Evolutionary conservation across 1,140 invertebrate species (phyloP), one percentile per base, ranked within the genome.

Genomic region (Drosophila busckii): DNA sequence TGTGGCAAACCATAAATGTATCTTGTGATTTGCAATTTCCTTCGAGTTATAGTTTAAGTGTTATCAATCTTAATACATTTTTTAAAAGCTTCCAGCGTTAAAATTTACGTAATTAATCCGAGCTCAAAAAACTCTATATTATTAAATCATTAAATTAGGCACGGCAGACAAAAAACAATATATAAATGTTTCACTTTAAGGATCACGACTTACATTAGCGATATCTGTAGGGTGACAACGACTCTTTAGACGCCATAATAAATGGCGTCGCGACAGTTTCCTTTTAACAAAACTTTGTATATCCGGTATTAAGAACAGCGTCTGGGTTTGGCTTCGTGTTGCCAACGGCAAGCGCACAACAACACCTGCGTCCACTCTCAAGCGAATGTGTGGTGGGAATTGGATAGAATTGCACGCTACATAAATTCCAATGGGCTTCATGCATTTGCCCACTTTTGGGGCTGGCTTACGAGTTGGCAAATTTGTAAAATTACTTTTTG

Each of bases 401-500:
- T 4, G 23, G n/a, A 12, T 13, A 19, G 22, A 50, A 64, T 49
- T 68, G 56, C 76, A 82, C 65, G 75, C 75, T 56, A 82, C 75
- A 82, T 82, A 82, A 82, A 82, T 82, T 82, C 69, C 76, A 82
- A 83, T 82, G 73, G 68, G 61, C 45, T 56, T 58, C 53, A 19
- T 54, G 29, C 60, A 55, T 26, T 50, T 46, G 52, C 55, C 50
- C 53, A 61, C 66, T 62, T 61, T 48, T 32, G 52, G 54, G 38
- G 62, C 37, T 53, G 63, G 82, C 82, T 84, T 84, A 84, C 75
- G 73, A 75, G 75, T 75, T 84, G 82, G 82, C 82, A 84, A 84
- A 84, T 84, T 84, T 84, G 82, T 84, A 84, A 84, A 84, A 84
- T 84, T 84, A 84, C 82, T 84, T 84, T 85, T 84, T 68, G 66